Evolutionary conservation across 2,797 vertebrate genomes (phyloP).

Genomic region (Argya squamiceps): DNA sequence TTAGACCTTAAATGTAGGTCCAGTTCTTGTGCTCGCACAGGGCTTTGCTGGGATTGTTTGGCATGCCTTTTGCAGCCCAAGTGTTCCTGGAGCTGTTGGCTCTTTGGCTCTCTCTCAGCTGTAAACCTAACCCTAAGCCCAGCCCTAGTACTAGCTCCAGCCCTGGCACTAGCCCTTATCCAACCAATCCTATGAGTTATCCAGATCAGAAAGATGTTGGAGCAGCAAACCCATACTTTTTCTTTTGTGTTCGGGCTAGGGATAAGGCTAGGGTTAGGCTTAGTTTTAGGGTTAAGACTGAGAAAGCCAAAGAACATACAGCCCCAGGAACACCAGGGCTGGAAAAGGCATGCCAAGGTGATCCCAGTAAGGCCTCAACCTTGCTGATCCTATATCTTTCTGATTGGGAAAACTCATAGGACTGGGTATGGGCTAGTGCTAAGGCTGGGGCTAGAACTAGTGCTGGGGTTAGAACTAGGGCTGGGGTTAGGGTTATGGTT

Average conservation of each 20-base stretch:
- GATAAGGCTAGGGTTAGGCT: background rate
- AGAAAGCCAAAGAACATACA: background rate
- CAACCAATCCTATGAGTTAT: background rate
- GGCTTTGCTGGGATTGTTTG: background rate
- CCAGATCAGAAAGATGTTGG: background rate
- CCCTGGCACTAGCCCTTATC: background rate
- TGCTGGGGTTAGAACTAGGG: too few species aligned
- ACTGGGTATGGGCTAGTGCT: too few species aligned
- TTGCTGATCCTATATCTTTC: background rate
- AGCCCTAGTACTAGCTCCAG: background rate
- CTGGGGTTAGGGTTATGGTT: background rate
- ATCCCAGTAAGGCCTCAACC: accelerated
- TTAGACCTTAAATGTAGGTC: background rate
- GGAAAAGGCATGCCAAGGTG: background rate
- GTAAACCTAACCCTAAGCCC: background rate
- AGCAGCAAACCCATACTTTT: background rate
- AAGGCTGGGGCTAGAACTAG: background rate
- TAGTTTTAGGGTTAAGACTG: background rate
- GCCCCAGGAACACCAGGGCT: background rate
- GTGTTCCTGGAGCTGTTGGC: background rate
- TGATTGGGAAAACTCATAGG: background rate
- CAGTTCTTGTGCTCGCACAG: background rate
- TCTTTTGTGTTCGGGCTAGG: background rate
- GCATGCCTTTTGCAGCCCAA: background rate
- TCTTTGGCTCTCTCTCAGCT: background rate